A percentile compares a stretch with the other conserved stretches of the same genome.
Evolutionary conservation across 1,140 invertebrate genomes (phyloP).

Genomic region (Bathynomus jamesi): DNA sequence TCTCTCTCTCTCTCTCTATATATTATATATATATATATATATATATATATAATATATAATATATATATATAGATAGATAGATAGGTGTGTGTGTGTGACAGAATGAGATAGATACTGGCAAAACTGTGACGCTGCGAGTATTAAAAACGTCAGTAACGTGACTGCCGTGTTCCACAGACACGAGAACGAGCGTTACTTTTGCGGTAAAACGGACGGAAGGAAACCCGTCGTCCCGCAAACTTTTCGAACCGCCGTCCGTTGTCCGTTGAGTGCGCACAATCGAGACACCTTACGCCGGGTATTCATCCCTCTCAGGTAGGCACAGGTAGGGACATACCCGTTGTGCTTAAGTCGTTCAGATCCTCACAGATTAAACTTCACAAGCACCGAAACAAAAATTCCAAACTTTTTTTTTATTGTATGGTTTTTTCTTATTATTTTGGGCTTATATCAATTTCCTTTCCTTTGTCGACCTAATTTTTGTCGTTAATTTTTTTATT

Average conservation of each 20-base stretch:
- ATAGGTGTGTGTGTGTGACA: not conserved
- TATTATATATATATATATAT: not conserved
- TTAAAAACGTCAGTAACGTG: too few species aligned
- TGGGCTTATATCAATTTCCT: not conserved
- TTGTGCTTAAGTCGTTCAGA: not conserved
- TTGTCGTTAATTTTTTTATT: not conserved
- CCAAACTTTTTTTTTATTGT: not conserved
- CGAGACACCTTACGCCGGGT: not conserved
- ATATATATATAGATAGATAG: not conserved
- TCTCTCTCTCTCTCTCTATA: not conserved
- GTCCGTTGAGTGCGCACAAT: not conserved
- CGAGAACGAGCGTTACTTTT: not conserved
- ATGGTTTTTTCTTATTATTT: not conserved
- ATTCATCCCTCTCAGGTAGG: not conserved
- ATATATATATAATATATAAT: not conserved
- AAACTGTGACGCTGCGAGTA: too few species aligned
- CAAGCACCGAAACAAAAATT: not conserved
- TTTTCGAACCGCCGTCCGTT: too few species aligned
- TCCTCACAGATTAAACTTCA: not conserved
- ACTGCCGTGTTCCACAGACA: too few species aligned
- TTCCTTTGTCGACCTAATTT: not conserved
- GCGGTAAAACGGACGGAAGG: not conserved
- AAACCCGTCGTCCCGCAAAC: not conserved
- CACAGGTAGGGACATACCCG: not conserved
- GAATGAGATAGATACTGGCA: too few species aligned